Percentiles rank a stretch among this genome's conserved stretches.
Evolutionary conservation across 92 coral and sea anemone species (phyloP).

Genomic region (Porites rus): DNA sequence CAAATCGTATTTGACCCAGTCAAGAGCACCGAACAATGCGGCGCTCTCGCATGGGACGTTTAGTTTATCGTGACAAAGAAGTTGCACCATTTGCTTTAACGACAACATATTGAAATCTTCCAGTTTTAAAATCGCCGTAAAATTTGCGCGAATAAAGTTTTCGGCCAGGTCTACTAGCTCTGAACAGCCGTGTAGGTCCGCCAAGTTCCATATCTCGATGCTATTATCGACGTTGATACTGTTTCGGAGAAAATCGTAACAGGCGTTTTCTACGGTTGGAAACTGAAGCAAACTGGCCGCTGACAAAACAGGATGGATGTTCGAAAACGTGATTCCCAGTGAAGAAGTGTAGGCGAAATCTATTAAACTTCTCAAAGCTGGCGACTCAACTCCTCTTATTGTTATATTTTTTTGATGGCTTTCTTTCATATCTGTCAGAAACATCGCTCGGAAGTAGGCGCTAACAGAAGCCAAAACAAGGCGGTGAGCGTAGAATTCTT

Average conservation of each 20-base stretch:
- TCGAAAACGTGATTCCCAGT: slow-evolving; percentile 66
- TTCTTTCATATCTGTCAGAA: slow-evolving; percentile 96
- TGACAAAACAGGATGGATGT: slow-evolving; percentile 77
- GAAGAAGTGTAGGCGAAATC: slow-evolving; percentile 86
- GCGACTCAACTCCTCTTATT: slow-evolving; percentile 82
- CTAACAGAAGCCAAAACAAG: slow-evolving; percentile 93
- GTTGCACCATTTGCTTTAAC: slow-evolving; percentile 71
- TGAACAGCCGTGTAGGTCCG: slow-evolving; percentile 84
- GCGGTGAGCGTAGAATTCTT: slow-evolving; percentile 83
- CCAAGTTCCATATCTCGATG: slow-evolving; percentile 91
- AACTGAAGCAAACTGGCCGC: slow-evolving; percentile 96
- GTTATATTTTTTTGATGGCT: slow-evolving; percentile 82
- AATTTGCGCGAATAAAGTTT: slow-evolving; percentile 84
- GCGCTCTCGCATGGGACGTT: slow-evolving; percentile 92
- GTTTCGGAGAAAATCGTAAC: slow-evolving; percentile 88
- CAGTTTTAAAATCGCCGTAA: slow-evolving; percentile 82
- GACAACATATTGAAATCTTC: slow-evolving; percentile 79
- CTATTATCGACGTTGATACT: slow-evolving; percentile 86
- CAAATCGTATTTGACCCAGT: slow-evolving; percentile 85
- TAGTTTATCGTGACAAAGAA: slow-evolving; percentile 87
- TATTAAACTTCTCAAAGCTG: slow-evolving; percentile 72
- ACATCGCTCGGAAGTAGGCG: slow-evolving; percentile 96
- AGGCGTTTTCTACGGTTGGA: slow-evolving; percentile 87
- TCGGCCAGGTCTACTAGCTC: slow-evolving; percentile 81
- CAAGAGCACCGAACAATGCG: slow-evolving; percentile 84